Conservation (phyloP, 2,888 invertebrate species). For the Sclerodermus sp. region DNA sequence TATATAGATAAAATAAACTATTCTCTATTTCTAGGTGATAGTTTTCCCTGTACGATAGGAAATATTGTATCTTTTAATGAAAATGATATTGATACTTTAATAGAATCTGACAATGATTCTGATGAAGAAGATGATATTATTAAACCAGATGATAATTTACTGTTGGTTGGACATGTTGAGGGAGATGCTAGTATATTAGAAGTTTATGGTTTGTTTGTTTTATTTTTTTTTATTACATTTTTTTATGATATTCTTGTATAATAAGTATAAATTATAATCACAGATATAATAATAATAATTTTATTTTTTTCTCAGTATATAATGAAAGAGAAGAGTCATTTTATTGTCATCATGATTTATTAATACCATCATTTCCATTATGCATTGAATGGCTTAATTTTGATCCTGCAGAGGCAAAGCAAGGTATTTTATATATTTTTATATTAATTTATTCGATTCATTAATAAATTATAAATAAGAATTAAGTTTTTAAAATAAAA, state of each 20-base stretch:
- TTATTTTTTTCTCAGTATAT: constrained; percentile 68
- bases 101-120: constrained; percentile 60
- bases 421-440: constrained; percentile 61
- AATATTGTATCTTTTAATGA: constrained; percentile 39
- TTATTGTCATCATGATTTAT: constrained; percentile 92
- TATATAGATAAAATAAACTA: constrained; percentile 67
- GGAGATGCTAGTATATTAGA: constrained; percentile 86
- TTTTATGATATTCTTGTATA: constrained; percentile 13
- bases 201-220: constrained; percentile 69
- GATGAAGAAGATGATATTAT: constrained; percentile 91
- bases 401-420: constrained; percentile 73
- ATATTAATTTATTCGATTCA: not conserved
- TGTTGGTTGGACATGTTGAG: constrained; percentile 84
- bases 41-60: constrained; percentile 44
- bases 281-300: constrained; percentile 6
- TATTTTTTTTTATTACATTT: not conserved
- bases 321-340: constrained; percentile 87
- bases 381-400: constrained; percentile 92
- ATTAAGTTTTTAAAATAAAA: no score
- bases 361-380: constrained; percentile 86
- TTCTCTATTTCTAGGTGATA: constrained; percentile 32
- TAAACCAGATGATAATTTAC: constrained; percentile 84
- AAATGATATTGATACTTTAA: constrained; percentile 44
- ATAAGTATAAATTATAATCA: no score
- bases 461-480: no score